Evolutionary conservation across 2,113 vertebrate genomes (phyloP), one percentile per base, ranked within the genome.

Genomic region (Chloebia gouldiae): DNA sequence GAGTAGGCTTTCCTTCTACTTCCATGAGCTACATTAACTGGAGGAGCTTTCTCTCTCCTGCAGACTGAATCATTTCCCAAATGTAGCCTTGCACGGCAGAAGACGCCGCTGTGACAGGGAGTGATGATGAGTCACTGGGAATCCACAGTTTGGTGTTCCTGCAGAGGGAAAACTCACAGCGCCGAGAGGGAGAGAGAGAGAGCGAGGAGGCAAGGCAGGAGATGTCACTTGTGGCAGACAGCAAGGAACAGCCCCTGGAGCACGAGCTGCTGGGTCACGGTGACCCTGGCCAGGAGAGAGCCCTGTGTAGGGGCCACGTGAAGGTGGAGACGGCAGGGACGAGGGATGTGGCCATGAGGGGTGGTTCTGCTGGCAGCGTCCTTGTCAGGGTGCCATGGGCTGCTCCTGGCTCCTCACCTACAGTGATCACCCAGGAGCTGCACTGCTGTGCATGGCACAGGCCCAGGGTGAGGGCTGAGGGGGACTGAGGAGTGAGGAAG

Each of bases 51-150:
- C 89, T 94, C 80, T 60, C 91, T 97, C 78, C 76, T 64, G 97
- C 96, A 95, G 89, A 95, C 90, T 96, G 94, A 96, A 96, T 96
- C 90, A 90, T 89, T 97, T 97, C 95, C 96, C 93, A 96, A 95
- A 95, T 86, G 97, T 47, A 96, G 96, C 95, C 83, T 91, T 78
- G 93, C 82, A 94, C 23, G 76, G 92, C 83, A 96, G 86, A 93
- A 94, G 94, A 90, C 60, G 51, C 86, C 18, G 72, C 95, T 90
- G 90, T 96, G 94, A 88, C 61, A 95, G 92, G 84, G 91, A 98
- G 80, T 56, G 96, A 93, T 27, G 91, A 95, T 97, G 98, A 98
- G 95, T 98, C 97, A 97, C 61, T 0, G 31, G 96, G 94, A 97
- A 65, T 83, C 95, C 94, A 95, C 92, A 88, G 92, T 66, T 96